Evolutionary conservation across 2,888 invertebrate genomes (phyloP), one percentile per base, ranked within the genome.

Genomic region (Drosophila falleni): DNA sequence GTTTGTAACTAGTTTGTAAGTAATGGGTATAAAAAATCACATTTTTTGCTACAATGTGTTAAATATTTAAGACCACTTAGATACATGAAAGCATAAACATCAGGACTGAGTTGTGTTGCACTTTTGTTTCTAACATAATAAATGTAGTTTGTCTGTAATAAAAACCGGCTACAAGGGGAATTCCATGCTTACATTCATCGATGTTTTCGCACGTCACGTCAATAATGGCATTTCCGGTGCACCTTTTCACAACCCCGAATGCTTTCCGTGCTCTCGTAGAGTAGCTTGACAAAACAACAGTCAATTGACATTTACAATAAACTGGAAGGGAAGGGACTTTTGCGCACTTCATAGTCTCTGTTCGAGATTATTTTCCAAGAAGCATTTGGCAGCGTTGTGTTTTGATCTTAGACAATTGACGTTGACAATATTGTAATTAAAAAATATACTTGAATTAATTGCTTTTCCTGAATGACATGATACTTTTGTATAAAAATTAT

Each of bases 331-430:
- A 5, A 15, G 31, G 10, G 49, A 3, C 19, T 35, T 19, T 16
- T 50, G 19, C 8, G 19, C 33, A 68, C 10, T 10, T 16, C 39
- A 39, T 3, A 41, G 15, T 16, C 39, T 41, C 10, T 16, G 39
- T 4, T 8, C 15, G 39, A 16, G 39, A 63, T 64, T 53, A 47
- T 78, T 71, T 80, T 72, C 81, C 42, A 71, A 78, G 83, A 80
- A 83, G 65, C 56, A 58, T 59, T 44, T 70, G 56, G 29, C 70
- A 58, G 23, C 29, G 50, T 71, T 50, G 65, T 63, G 66, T 76
- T 73, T 79, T 46, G 62, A 74, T 69, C 64, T 63, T 51, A 19
- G 2, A 2, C 19, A 19, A 19, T 19, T 19, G 19, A 1, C 19
- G 19, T 19, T 19, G 19, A 19, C 19, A 19, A 19, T 19, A 19